Evolutionary conservation across 2,888 invertebrate species (phyloP), one percentile per base, ranked within the genome.

Genomic region (Congeria kusceri): DNA sequence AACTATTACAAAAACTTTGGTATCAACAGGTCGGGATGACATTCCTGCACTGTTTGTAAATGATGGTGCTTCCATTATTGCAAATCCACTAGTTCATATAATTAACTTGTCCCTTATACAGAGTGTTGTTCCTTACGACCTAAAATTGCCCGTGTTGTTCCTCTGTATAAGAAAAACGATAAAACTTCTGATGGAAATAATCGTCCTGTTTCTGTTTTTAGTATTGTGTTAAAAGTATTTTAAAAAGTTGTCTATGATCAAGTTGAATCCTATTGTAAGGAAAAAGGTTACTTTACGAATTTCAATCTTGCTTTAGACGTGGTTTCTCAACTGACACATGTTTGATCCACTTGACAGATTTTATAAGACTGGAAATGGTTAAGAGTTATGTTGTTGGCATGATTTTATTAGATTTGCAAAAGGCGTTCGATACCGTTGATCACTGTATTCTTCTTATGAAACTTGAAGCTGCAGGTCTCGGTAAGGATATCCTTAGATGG

Each of bases 101-200:
- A 39, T 39, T 39, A 39, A 39, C 15, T 39, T 39, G 39, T 39
- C 39, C 15, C 15, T 71, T 2, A 71, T 58, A 13, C 64, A 63
- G 44, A 47, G 71, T 32, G 23, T 25, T 32, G 46, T 71, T 18
- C 71, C 64, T 13, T 46, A 57, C 28, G 64, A 64, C n/a, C 28
- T 63, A 3, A 71, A 71, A 44, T 56, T 46, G 64, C 71, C 3
- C 29, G 44, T 27, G 71, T 71, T 23, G 56, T 71, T 7, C 71
- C 71, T 18, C n/a, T 71, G n/a, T 71, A 53, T 71, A 71, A 70
- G 53, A 70, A 70, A 29, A 62, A 70, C 32, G 69, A 62, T 27
- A 61, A 15, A 56, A 15, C 23, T 39, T 11, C 20, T 25, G 32
- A 27, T n/a, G 65, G 53, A 2, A 65, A 65, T 27, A 49, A 49